phyloP scores from a whole-genome alignment of 2,888 invertebrate species.

The Drosophila engyochracea region DNA sequence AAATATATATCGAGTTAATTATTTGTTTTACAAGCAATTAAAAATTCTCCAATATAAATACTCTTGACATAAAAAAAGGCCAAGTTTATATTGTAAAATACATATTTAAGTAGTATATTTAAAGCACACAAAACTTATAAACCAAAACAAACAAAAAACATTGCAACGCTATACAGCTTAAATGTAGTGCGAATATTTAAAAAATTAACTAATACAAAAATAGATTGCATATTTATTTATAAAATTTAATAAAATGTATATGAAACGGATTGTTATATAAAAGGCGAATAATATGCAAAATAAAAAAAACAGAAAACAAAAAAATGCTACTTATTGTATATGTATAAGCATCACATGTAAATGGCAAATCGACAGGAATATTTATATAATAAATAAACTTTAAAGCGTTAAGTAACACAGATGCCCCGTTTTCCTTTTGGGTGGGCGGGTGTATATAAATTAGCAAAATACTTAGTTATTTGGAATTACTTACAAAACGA shows the following conservation, averaged over 20 bases:
- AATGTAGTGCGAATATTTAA: slow-evolving; percentile 34
- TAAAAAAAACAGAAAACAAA: background rate
- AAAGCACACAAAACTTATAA: slow-evolving; percentile 18
- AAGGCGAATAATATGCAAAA: slow-evolving; percentile 26
- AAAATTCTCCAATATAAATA: slow-evolving; percentile 17
- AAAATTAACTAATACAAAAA: slow-evolving; percentile 32
- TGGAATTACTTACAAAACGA: slow-evolving; percentile 30
- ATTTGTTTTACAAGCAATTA: slow-evolving; percentile 46
- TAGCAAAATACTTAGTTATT: slow-evolving; percentile 20
- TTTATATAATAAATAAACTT: slow-evolving; percentile 75
- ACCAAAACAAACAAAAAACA: background rate
- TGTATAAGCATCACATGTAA: slow-evolving; percentile 66
- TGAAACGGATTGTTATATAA: slow-evolving; percentile 51
- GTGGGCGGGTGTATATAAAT: too few species aligned
- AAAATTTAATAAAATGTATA: slow-evolving; percentile 39
- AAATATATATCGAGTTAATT: slow-evolving; percentile 39
- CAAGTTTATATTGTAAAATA: slow-evolving; percentile 42
- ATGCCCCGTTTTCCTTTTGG: background rate
- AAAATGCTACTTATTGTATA: slow-evolving; percentile 36
- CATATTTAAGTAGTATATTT: slow-evolving; percentile 23
- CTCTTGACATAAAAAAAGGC: slow-evolving; percentile 33
- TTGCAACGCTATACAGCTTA: slow-evolving; percentile 42
- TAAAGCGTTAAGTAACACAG: slow-evolving; percentile 54
- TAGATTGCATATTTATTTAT: slow-evolving; percentile 45
- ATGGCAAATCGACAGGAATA: slow-evolving; percentile 75